phyloP scores from a whole-genome alignment of 2,113 vertebrate genomes.

The Sapajus apella region DNA sequence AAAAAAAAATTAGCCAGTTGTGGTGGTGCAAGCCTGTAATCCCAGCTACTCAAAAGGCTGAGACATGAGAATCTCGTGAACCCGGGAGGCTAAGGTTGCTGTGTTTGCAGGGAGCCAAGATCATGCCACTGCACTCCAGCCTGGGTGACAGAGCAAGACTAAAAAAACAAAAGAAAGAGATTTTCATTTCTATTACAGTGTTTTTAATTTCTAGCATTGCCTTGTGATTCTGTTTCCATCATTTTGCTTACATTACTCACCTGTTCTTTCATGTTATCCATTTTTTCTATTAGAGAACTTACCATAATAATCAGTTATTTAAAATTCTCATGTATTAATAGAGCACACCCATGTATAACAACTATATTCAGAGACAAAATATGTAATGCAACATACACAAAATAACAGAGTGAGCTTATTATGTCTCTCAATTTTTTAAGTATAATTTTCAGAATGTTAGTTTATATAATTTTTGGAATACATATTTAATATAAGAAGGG shows the following conservation, averaged over 20 bases:
- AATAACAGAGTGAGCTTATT: neutral
- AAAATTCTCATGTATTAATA: neutral
- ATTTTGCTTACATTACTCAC: neutral
- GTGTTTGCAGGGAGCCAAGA: no score
- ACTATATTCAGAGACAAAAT: neutral
- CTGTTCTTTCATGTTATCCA: neutral
- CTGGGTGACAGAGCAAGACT: no score
- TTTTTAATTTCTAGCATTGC: neutral
- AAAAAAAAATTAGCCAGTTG: no score
- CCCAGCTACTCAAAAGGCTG: no score
- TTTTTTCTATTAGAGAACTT: neutral
- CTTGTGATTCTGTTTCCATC: neutral
- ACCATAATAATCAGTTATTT: neutral
- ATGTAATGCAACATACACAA: neutral
- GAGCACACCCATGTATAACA: neutral
- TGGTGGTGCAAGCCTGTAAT: no score
- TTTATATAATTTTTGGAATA: neutral
- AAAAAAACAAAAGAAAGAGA: neutral
- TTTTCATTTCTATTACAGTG: neutral
- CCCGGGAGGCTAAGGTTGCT: no score
- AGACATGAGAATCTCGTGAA: no score
- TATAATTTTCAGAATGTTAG: neutral
- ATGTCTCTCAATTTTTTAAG: neutral
- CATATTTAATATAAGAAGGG: neutral
- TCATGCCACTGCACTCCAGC: no score